Percentiles rank a stretch among this genome's conserved stretches.
phyloP scores from a whole-genome alignment of 2,888 invertebrate species.

The Cheilosia grossa region DNA sequence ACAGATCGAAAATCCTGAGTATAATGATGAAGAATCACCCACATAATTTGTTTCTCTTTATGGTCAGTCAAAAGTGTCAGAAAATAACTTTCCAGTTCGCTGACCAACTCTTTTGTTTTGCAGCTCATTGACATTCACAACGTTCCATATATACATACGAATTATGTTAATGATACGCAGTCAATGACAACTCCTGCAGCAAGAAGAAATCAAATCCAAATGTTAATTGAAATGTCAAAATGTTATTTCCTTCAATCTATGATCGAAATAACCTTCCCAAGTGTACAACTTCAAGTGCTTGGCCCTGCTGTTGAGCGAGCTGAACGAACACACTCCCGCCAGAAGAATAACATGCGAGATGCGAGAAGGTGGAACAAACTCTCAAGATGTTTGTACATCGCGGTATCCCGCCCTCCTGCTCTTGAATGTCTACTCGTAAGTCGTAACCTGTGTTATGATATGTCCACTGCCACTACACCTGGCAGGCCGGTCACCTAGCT shows the following conservation, averaged over 20 bases:
- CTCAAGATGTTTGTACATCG: slow-evolving; percentile 56
- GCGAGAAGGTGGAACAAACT: slow-evolving; percentile 59
- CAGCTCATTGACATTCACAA: not conserved
- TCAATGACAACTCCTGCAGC: slow-evolving; percentile 19
- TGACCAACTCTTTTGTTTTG: too few relatives aligned
- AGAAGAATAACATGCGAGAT: not conserved
- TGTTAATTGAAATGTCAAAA: slow-evolving; percentile 59
- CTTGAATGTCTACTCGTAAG: slow-evolving; percentile 51
- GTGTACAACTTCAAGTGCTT: slow-evolving; percentile 22
- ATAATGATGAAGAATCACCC: too few relatives aligned
- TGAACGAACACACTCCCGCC: slow-evolving; percentile 17
- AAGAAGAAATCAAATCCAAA: slow-evolving; percentile 17
- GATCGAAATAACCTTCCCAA: slow-evolving; percentile 41
- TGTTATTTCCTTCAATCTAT: slow-evolving; percentile 33
- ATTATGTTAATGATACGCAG: not conserved
- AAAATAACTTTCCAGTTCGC: too few relatives aligned
- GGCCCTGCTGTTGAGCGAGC: slow-evolving; percentile 16
- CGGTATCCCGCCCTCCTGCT: slow-evolving; percentile 51
- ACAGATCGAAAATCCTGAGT: too few relatives aligned
- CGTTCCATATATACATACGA: not conserved
- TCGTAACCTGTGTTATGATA: slow-evolving; percentile 68
- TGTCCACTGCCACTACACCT: slow-evolving; percentile 68
- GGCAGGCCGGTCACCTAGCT: slow-evolving; percentile 61
- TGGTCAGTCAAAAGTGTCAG: too few relatives aligned
- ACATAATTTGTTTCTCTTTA: too few relatives aligned